Base-by-base conservation (phyloP, 1,140 invertebrate species). In the Drosophila sulfurigaster region DNA sequence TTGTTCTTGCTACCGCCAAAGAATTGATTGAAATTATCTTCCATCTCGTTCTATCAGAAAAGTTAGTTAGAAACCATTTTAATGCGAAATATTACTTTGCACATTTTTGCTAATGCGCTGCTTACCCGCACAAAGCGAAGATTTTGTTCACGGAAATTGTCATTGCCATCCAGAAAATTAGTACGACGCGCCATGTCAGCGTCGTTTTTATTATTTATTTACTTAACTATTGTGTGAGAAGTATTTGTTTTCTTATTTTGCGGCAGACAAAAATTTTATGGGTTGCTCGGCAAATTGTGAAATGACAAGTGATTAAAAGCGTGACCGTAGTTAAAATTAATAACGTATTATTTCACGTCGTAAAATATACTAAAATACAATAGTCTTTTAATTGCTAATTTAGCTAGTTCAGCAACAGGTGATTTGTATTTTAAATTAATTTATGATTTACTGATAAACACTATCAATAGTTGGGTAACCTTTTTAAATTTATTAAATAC, bases 141-240 rank as follows among this genome's bases (percentile, higher is more conserved):
- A 75, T 94, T 94, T n/a, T 92, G 86, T 38, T 94, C 93, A 4
- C 93, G 82, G 63, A 93, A 92, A 63, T 89, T 91, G 28, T 81
- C 80, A 63, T 81, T 91, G 59, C 79, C 78, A 54, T 92, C 91
- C 0, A 92, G 59, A 49, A 83, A 92, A 68, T 92, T 92, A 3
- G 59, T 57, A 43, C 74, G 83, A n/a, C 75, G 76, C 16, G 86
- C 46, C 90, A 91, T 91, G 45, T 15, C 78, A 59, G 25, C 25
- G 38, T 38, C 11, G 51, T 25, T 35, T 32, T 51, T 10, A 3
- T 11, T 11, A n/a, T 20, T 15, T 43, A 45, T 32, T 25, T 20
- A 41, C 10, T 66, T 45, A 25, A 43, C 30, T 46, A 52, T 35
- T 64, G n/a, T 20, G 46, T 60, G 20, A 41, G 6, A 35, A 35